These are phyloP conservation scores for Tychaedon coryphoeus DNA, from an alignment of 2,113 vertebrate genomes.

Conservation along the genomic window DNA sequence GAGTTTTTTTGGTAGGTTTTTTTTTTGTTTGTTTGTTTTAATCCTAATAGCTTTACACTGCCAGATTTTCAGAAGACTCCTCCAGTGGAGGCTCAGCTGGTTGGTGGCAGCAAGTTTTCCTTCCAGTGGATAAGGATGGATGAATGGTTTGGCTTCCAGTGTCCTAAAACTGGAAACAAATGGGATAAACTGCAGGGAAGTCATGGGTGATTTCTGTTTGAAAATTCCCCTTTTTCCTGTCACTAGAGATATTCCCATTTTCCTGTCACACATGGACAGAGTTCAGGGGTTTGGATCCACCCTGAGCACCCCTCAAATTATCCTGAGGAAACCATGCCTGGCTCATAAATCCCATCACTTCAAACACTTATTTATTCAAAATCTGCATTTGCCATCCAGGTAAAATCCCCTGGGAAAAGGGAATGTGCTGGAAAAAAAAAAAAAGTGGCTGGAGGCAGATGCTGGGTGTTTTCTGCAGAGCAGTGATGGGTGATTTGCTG, in stretches of 20 bases:
- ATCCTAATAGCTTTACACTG: background rate
- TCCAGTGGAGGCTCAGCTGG: background rate
- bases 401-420: background rate
- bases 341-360: background rate
- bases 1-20: background rate
- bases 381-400: background rate
- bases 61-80: background rate
- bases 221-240: background rate
- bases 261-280: fast-evolving
- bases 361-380: background rate
- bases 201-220: background rate
- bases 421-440: background rate
- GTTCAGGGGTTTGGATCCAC: background rate
- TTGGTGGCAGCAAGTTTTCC: background rate
- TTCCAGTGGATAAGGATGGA: background rate
- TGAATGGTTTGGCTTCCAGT: background rate
- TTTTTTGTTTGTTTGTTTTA: too few relatives aligned
- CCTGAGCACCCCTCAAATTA: background rate
- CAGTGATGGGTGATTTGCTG: background rate
- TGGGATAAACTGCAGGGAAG: background rate
- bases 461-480: conserved; percentile 10
- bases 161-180: background rate
- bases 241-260: background rate
- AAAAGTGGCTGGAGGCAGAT: background rate
- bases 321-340: background rate